Conservation (phyloP, 2,113 vertebrate genomes). For the Promerops cafer region DNA sequence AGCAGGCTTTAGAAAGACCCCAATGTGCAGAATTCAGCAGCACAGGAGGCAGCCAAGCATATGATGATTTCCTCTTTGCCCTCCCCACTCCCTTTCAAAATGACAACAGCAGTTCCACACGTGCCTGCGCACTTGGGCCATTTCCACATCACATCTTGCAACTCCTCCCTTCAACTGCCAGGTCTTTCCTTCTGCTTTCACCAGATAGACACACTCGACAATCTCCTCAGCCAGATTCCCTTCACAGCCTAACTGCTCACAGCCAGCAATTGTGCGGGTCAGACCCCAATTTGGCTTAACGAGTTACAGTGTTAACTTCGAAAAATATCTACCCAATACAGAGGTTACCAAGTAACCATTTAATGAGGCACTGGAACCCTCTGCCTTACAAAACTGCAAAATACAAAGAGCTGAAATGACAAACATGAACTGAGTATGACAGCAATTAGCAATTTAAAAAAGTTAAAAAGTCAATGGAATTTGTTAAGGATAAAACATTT, state of each 20-base stretch:
- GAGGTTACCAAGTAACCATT: neutral
- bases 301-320: neutral
- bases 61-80: neutral
- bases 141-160: neutral
- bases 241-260: neutral
- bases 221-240: neutral
- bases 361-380: neutral
- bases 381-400: neutral
- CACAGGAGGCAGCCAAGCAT: neutral
- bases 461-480: neutral
- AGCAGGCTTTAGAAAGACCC: neutral
- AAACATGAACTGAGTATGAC: rapidly evolving
- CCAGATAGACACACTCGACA: neutral
- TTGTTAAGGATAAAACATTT: neutral
- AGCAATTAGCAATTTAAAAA: neutral
- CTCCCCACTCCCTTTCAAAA: neutral
- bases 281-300: neutral
- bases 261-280: neutral
- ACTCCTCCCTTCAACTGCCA: neutral
- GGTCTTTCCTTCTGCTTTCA: neutral
- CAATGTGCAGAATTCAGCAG: neutral
- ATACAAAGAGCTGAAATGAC: neutral
- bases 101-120: neutral
- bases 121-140: neutral
- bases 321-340: neutral